Conservation (phyloP, 2,113 vertebrate genomes). For the Trachemys scripta region DNA sequence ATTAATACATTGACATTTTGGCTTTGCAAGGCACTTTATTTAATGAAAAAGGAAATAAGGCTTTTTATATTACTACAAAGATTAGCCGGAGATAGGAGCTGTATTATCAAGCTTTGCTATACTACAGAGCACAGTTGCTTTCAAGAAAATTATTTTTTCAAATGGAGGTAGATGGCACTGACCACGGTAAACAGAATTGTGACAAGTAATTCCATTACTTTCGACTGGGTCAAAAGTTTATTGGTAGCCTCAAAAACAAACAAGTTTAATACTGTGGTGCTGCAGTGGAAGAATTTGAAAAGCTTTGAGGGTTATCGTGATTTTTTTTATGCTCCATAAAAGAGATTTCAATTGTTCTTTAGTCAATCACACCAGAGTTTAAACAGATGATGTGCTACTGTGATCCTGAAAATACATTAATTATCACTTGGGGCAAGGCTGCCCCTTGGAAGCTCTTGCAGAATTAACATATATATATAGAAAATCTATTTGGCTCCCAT, state of each 20-base stretch:
- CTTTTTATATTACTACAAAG: neutral
- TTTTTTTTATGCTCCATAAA: neutral
- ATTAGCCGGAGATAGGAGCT: conserved; percentile 12
- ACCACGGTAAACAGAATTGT: neutral
- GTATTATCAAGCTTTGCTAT: conserved; percentile 11
- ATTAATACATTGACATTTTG: conserved; percentile 15
- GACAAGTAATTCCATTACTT: conserved; percentile 45
- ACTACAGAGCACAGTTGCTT: conserved; percentile 12
- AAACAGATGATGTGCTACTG: neutral
- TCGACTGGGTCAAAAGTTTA: conserved; percentile 14
- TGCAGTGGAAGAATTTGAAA: neutral
- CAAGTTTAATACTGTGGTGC: neutral
- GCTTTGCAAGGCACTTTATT: conserved; percentile 27
- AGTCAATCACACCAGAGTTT: neutral
- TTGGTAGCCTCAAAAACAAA: conserved; percentile 1
- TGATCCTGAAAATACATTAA: neutral
- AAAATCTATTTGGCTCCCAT: conserved; percentile 40
- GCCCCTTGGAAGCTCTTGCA: neutral
- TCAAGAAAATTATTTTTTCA: conserved; percentile 39
- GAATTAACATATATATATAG: neutral
- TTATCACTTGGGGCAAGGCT: neutral
- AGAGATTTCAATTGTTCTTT: neutral
- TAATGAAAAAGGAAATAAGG: conserved; percentile 40
- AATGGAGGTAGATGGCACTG: conserved; percentile 4
- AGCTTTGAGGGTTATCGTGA: neutral